Percentiles rank a stretch among this genome's conserved stretches.
Evolutionary conservation across 2,797 vertebrate species (phyloP).

Genomic region (Leucoraja ocellata): DNA sequence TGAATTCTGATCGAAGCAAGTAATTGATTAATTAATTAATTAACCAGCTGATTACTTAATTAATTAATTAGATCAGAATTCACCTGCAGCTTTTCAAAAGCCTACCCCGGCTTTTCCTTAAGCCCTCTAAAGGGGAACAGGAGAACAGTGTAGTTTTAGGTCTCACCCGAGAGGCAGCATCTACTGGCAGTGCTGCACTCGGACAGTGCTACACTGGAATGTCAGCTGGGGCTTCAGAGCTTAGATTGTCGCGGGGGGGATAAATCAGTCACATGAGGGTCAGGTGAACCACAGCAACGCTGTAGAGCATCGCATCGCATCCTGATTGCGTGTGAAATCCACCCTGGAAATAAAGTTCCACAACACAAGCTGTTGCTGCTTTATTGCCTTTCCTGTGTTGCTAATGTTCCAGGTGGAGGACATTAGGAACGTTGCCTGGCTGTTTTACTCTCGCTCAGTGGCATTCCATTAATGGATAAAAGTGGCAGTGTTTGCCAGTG

Average conservation of each 20-base stretch:
- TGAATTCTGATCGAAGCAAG: too few relatives aligned
- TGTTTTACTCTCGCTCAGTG: neutral
- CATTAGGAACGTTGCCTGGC: neutral
- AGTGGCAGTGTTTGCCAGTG: neutral
- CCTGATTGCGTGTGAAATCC: neutral
- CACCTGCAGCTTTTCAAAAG: too few relatives aligned
- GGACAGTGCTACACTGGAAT: neutral
- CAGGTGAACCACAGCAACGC: neutral
- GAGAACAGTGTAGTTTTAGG: neutral
- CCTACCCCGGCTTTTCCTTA: too few relatives aligned
- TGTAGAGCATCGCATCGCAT: neutral
- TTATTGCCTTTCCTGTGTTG: neutral
- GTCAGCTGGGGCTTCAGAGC: too few relatives aligned
- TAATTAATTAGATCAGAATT: neutral
- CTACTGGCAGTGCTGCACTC: neutral
- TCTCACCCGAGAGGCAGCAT: neutral
- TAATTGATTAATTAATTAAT: too few relatives aligned
- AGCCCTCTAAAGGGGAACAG: too few relatives aligned
- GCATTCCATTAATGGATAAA: neutral
- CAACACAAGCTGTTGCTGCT: constrained; percentile 1
- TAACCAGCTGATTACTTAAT: too few relatives aligned
- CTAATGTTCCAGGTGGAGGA: neutral
- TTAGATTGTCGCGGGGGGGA: too few relatives aligned
- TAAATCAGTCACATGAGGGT: too few relatives aligned
- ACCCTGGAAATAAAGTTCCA: neutral